Conservation (phyloP, 2,113 vertebrate species). For the Phyllostomus hastatus region DNA sequence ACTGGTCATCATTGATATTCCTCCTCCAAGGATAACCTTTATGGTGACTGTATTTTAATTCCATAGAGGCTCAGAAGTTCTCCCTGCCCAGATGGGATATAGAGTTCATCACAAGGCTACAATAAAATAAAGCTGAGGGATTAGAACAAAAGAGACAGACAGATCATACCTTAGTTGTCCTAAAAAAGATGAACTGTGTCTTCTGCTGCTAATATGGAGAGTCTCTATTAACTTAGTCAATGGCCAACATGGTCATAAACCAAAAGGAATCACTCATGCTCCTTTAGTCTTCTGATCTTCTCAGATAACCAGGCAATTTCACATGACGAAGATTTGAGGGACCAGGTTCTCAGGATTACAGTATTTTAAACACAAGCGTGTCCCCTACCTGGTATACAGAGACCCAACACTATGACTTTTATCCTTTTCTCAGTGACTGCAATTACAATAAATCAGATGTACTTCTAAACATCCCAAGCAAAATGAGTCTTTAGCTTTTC, state of each 20-base stretch:
- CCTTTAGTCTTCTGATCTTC: background rate
- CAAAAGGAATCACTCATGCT: background rate
- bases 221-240: background rate
- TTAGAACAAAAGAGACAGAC: background rate
- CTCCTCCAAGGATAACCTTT: background rate
- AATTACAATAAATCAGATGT: background rate
- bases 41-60: background rate
- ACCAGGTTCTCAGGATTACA: background rate
- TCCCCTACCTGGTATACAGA: background rate
- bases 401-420: background rate
- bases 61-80: constrained; percentile 10
- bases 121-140: constrained; percentile 15
- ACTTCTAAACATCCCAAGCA: background rate
- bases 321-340: background rate
- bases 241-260: background rate
- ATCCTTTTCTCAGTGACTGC: background rate
- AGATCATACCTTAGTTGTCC: background rate
- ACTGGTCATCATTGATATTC: background rate
- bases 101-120: constrained; percentile 5
- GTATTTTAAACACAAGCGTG: constrained; percentile 10
- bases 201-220: background rate
- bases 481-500: background rate
- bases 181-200: background rate
- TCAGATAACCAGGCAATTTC: background rate
- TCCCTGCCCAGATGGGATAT: background rate